phyloP scores from a whole-genome alignment of 2,113 vertebrate genomes.

The Catharus minimus region DNA sequence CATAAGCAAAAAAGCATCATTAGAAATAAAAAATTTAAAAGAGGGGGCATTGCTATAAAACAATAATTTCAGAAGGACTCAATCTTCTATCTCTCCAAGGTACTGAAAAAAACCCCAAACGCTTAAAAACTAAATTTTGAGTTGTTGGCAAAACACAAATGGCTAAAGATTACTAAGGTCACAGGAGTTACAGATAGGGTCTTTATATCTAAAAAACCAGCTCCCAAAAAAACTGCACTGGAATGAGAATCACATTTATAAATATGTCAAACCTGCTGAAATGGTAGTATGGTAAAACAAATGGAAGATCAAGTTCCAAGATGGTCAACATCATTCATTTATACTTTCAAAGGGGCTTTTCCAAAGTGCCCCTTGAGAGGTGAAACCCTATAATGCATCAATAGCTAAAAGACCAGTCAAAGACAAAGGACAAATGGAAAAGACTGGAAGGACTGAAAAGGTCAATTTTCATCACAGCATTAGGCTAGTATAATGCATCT shows the following conservation, averaged over 20 bases:
- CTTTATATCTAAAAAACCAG: background rate
- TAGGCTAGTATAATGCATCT: background rate
- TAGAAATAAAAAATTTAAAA: background rate
- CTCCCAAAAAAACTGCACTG: background rate
- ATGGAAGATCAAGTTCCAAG: background rate
- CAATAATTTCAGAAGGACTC: background rate
- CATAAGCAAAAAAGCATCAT: background rate
- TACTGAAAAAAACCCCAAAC: background rate
- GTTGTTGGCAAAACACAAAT: background rate
- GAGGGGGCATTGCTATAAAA: background rate
- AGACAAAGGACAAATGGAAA: background rate
- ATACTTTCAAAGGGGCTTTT: conserved; percentile 4
- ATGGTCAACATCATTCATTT: background rate
- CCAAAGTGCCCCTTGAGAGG: background rate
- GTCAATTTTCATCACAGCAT: conserved; percentile 12
- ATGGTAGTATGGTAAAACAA: background rate
- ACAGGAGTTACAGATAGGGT: background rate
- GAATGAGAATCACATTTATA: background rate
- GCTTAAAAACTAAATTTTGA: background rate
- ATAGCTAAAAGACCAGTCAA: conserved; percentile 7
- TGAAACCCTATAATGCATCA: conserved; percentile 13
- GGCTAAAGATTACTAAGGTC: background rate
- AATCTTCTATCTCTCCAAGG: background rate
- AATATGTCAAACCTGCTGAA: background rate
- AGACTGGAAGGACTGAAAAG: conserved; percentile 11